Base-by-base conservation (phyloP, 2,113 vertebrate species). In the Takifugu flavidus region DNA sequence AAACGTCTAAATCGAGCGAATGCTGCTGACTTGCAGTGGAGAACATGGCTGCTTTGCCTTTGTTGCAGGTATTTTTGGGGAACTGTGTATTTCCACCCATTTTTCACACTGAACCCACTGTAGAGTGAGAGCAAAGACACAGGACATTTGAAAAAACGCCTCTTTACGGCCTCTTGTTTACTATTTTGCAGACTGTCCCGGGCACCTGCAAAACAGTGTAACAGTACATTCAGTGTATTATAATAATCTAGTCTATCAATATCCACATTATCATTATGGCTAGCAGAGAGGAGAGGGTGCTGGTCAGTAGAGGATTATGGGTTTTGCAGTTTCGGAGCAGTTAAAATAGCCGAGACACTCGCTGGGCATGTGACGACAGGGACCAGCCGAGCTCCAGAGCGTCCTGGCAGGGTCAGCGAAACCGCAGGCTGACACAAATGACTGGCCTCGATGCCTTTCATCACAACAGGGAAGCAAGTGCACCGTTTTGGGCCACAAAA, bases 211-310 rank as follows among this genome's bases (percentile, higher is more conserved):
- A 70, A 53, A 82, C 68, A 79, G 76, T 83, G 77, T 79, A 78
- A 84, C 78, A 78, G 65, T 75, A 78, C 67, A 79, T 77, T 58
- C 64, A 72, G 74, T 77, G 65, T 59, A 80, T 53, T 72, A 87
- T 88, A 89, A 89, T 87, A 84, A 89, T 84, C 80, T 74, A 54
- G 74, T 84, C 86, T 86, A 86, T 84, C 85, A 86, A 85, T 86
- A 82, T 79, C 82, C 82, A 87, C 82, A 81, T 84, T 55, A 82
- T 86, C 67, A 87, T 85, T 82, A 87, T 87, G 78, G 80, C 63
- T 75, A 61, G 75, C 67, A 53, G 62, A 71, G 83, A 77, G 77
- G 68, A 79, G 84, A 83, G 78, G 83, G 80, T 43, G 72, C 82
- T 83, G 87, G 77, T 89, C 84, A 82, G 76, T 54, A 39, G 85